phyloP scores from a whole-genome alignment of 2,888 invertebrate species.

The Crioceris asparagi region DNA sequence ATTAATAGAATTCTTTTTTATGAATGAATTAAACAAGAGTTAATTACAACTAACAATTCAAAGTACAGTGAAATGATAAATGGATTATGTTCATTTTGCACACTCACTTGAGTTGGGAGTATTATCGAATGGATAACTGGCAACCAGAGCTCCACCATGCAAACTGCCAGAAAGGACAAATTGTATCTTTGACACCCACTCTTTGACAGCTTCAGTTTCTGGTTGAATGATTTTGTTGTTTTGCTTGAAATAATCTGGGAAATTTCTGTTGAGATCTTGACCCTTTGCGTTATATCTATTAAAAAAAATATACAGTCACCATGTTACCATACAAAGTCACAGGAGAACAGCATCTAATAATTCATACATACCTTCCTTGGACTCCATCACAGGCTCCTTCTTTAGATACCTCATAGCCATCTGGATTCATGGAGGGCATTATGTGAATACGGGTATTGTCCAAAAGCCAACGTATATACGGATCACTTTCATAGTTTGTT shows the following conservation, averaged over 20 bases:
- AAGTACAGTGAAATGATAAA: too few species aligned
- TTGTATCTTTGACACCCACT: conserved; percentile 87
- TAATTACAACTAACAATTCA: too few species aligned
- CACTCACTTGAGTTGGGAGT: conserved; percentile 85
- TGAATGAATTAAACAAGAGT: too few species aligned
- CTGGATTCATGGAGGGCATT: conserved; percentile 98
- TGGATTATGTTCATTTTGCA: too few species aligned
- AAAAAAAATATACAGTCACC: too few species aligned
- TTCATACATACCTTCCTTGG: conserved; percentile 61
- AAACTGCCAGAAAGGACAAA: conserved; percentile 90
- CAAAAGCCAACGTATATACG: conserved; percentile 80
- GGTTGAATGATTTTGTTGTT: conserved; percentile 82
- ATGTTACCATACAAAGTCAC: too few species aligned
- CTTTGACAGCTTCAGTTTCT: conserved; percentile 89
- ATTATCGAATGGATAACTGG: conserved; percentile 95
- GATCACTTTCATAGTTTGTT: conserved; percentile 69
- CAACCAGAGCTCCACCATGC: conserved; percentile 91
- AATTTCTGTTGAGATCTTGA: conserved; percentile 90
- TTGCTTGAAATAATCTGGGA: conserved; percentile 88
- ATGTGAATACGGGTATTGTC: conserved; percentile 94
- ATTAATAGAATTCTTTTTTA: too few species aligned
- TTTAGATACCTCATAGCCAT: conserved; percentile 87
- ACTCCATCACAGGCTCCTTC: conserved; percentile 82
- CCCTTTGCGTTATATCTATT: conserved; percentile 74
- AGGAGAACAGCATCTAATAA: too few species aligned